These are phyloP conservation scores for Equus przewalskii DNA, from an alignment of 2,113 vertebrate species.

Conservation along the genomic window DNA sequence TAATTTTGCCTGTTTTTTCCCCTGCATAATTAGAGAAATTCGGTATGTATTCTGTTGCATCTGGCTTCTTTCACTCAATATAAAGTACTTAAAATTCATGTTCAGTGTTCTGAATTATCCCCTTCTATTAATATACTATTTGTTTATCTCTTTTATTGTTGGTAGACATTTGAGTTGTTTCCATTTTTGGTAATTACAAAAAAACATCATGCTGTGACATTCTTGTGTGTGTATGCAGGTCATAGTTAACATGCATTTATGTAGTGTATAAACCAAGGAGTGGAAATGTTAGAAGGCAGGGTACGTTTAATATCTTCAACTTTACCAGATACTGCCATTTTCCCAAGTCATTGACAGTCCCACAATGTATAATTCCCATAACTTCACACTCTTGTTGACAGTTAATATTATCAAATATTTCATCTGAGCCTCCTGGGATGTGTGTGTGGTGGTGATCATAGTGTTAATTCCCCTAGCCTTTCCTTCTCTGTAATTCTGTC, in stretches of 20 bases:
- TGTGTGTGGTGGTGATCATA: not conserved
- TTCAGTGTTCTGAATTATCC: too few relatives aligned
- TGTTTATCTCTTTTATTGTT: too few relatives aligned
- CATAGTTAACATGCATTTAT: not conserved
- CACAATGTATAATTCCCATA: not conserved
- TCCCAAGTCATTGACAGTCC: not conserved
- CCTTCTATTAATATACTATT: too few relatives aligned
- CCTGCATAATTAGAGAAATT: not conserved
- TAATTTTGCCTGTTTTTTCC: not conserved
- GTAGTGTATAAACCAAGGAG: not conserved
- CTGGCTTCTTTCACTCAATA: not conserved
- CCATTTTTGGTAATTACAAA: too few relatives aligned
- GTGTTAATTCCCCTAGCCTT: not conserved
- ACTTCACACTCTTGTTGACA: not conserved
- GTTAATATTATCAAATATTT: not conserved
- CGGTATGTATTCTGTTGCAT: not conserved
- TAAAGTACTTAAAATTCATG: too few relatives aligned
- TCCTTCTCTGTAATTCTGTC: not conserved
- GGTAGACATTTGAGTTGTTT: too few relatives aligned
- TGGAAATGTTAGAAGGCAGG: too few relatives aligned
- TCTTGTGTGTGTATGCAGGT: not conserved
- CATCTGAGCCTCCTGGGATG: not conserved
- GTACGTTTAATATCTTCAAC: not conserved
- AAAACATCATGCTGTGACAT: too few relatives aligned
- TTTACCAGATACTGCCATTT: not conserved